phyloP scores from a whole-genome alignment of 23 tunicate genomes.

The Halocynthia roretzi region DNA sequence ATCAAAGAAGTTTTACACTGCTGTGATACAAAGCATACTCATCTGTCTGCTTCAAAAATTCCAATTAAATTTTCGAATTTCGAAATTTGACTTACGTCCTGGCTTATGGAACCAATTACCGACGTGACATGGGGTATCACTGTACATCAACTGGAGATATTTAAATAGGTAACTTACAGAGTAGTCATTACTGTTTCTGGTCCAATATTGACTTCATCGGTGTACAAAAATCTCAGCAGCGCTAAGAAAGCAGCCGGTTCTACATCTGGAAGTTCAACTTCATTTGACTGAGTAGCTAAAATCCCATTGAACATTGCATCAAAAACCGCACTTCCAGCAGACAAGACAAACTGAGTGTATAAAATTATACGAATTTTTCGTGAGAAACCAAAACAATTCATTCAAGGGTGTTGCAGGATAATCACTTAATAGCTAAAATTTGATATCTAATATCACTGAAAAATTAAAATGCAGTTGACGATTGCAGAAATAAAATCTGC shows the following conservation, averaged over 20 bases:
- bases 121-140: neutral
- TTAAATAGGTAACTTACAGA: slow-evolving; percentile 41
- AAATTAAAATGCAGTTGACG: too few species aligned
- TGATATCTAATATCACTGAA: too few species aligned
- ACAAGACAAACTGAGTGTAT: slow-evolving; percentile 57
- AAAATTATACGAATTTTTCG: neutral
- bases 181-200: slow-evolving; percentile 99
- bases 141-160: neutral
- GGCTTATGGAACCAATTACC: too few species aligned
- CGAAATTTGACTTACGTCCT: too few species aligned
- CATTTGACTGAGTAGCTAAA: slow-evolving; percentile 71
- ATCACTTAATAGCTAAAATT: too few species aligned
- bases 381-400: neutral
- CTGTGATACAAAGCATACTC: too few species aligned
- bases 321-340: slow-evolving; percentile 98
- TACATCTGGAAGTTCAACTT: slow-evolving; percentile 90
- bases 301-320: slow-evolving; percentile 99
- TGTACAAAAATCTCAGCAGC: slow-evolving; percentile 76
- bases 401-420: too few species aligned
- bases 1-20: too few species aligned
- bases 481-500: too few species aligned
- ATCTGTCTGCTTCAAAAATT: too few species aligned
- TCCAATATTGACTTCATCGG: slow-evolving; percentile 92
- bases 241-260: slow-evolving; percentile 89
- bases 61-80: too few species aligned